phyloP scores from a whole-genome alignment of 1,140 invertebrate genomes.

The Drosophila lowei region DNA sequence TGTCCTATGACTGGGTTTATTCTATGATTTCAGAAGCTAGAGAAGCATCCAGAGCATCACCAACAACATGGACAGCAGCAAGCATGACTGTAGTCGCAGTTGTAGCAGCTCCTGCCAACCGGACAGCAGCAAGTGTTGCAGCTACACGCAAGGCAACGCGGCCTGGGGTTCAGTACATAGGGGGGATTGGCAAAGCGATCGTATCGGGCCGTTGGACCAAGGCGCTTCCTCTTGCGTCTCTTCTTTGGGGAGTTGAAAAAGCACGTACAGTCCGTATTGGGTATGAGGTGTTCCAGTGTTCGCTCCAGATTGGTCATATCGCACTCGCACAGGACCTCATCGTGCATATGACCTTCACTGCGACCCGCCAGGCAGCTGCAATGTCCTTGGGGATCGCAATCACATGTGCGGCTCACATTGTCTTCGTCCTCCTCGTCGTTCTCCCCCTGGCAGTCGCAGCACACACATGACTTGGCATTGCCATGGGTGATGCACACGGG shows the following conservation, averaged over 20 bases:
- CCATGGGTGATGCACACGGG: slow-evolving; percentile 19
- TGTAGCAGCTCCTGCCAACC: slow-evolving; percentile 15
- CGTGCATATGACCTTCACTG: no score
- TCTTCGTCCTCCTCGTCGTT: no score
- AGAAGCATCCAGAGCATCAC: background rate
- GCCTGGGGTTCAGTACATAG: slow-evolving; percentile 39
- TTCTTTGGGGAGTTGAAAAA: slow-evolving; percentile 29
- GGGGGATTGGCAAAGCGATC: slow-evolving; percentile 54
- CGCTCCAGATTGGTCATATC: slow-evolving; percentile 27
- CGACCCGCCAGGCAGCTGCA: slow-evolving; percentile 4
- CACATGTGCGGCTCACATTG: background rate
- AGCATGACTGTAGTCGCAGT: background rate
- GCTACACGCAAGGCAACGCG: background rate
- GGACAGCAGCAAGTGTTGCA: slow-evolving; percentile 1
- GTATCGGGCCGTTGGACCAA: background rate
- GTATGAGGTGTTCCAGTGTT: slow-evolving; percentile 20
- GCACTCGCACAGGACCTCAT: slow-evolving; percentile 10
- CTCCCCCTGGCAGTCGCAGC: background rate
- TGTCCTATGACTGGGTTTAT: background rate
- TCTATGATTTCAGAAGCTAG: background rate
- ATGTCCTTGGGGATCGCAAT: slow-evolving; percentile 2
- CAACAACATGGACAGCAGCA: background rate
- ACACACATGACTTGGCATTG: background rate
- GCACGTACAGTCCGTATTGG: slow-evolving; percentile 37
- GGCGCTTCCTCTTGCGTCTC: slow-evolving; percentile 12